Base-by-base conservation (phyloP, 2,888 invertebrate species). In the Eilema sororculum region DNA sequence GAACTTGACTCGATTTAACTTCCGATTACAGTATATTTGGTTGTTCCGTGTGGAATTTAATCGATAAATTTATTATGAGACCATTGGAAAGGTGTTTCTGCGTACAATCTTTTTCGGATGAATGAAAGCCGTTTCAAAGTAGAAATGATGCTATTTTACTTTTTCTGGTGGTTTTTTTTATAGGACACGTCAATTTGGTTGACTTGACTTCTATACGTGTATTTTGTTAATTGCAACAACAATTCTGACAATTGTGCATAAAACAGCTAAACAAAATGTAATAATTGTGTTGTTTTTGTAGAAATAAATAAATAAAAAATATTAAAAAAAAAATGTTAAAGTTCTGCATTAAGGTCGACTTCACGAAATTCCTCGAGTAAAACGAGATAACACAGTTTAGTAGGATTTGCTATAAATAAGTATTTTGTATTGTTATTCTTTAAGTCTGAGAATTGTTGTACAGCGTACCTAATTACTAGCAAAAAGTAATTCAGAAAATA, bases 41-140 rank as follows among this genome's bases (percentile, higher is more conserved):
- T 12, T 41, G 59, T 65, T 67, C 56, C 67, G 60, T 25, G 58
- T 65, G 56, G 67, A 60, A 71, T 68, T 71, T 41, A 68, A 68
- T 68, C 41, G 58, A 71, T 63, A 67, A 59, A 30, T 25, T 67
- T 28, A 58, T 71, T 67, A 68, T 57, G 67, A 71, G 71, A 67
- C 41, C 67, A 71, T 56, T 71, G 65, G 71, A 71, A 71, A 71
- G 67, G 60, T 25, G 67, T 68, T 71, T 68, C 64, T 67, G 67
- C 57, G 63, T 71, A 65, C 20, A 56, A 12, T 33, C 30, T 41
- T 65, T 57, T 28, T 57, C 57, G 61, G 41, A 24, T 56, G 16
- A 41, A 62, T 65, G 22, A 58, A 57, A 59, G 33, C 22, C 58
- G 41, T 66, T 46, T 74, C 37, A 52, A 59, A 58, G 24, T 25